Conservation (phyloP, 2,888 invertebrate genomes). For the Resseliella maxima region DNA sequence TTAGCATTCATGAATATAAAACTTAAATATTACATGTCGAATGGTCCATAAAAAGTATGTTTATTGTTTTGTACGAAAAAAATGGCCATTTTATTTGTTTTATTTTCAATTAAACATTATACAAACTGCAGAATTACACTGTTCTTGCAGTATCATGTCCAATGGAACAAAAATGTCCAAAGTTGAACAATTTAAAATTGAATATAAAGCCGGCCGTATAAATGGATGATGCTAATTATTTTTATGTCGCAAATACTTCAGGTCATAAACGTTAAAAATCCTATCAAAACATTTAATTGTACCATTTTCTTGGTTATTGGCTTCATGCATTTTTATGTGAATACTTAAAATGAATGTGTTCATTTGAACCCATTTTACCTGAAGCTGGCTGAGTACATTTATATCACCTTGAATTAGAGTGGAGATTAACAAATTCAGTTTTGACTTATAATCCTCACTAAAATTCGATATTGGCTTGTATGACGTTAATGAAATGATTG, state of each 20-base stretch:
- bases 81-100: not conserved
- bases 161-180: not conserved
- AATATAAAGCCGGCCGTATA: not conserved
- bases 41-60: conserved; percentile 33
- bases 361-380: too few species aligned
- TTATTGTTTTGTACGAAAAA: not conserved
- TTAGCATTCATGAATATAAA: conserved; percentile 45
- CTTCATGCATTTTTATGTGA: not conserved
- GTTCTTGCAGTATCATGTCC: not conserved
- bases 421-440: too few species aligned
- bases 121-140: conserved; percentile 6
- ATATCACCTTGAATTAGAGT: too few species aligned
- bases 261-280: not conserved
- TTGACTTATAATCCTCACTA: too few species aligned
- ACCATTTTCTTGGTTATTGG: not conserved
- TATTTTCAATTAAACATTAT: conserved; percentile 39
- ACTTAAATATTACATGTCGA: conserved; percentile 18
- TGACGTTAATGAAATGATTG: too few species aligned
- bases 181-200: not conserved
- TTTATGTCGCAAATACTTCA: conserved; percentile 16
- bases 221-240: conserved; percentile 1
- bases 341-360: too few species aligned
- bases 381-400: too few species aligned
- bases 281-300: not conserved
- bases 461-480: too few species aligned